Base-by-base conservation (phyloP, 2,888 invertebrate species). In the Melikaiella ostensackeni region DNA sequence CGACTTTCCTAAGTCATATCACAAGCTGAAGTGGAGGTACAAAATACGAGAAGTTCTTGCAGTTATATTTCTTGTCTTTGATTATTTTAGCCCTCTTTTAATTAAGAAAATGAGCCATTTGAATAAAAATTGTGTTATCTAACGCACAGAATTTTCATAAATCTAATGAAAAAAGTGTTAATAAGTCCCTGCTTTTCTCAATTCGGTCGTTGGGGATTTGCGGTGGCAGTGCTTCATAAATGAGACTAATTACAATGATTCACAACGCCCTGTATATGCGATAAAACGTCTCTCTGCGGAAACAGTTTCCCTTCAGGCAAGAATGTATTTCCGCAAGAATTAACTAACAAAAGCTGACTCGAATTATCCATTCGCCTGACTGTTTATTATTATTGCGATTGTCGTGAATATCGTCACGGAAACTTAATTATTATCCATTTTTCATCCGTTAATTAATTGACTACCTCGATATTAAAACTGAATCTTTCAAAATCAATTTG, bases 241-340 rank as follows among this genome's bases (percentile, higher is more conserved):
- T 87, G 87, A 84, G 85, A 88, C 89, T 89, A 89, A 89, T 89
- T 89, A 89, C 87, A 86, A 87, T 87, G 88, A 88, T 88, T 84
- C 84, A 86, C 86, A 86, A 84, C 83, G 82, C 77, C 59, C 73
- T 63, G 61, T 79, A 73, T 46, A 50, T 38, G 33, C 50, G 61
- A 38, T 77, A 46, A 70, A 46, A 70, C 24, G 42, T 70, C 66
- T 46, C 66, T 19, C 9, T 19, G 42, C 27, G 38, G 38, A 66
- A 30, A 24, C 27, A 46, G 19, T 70, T 70, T 64, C 33, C n/a
- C 21, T 24, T 38, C 30, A 70, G n/a, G 19, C 46, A 70, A 70
- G 16, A 70, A 70, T 46, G 30, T 27, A 70, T 46, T 46, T 70
- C 42, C 21, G 9, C 30, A 27, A 42, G 66, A 70, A 50, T 70